Evolutionary conservation across 2,797 vertebrate genomes (phyloP).

Genomic region (Neoniphon sammara): DNA sequence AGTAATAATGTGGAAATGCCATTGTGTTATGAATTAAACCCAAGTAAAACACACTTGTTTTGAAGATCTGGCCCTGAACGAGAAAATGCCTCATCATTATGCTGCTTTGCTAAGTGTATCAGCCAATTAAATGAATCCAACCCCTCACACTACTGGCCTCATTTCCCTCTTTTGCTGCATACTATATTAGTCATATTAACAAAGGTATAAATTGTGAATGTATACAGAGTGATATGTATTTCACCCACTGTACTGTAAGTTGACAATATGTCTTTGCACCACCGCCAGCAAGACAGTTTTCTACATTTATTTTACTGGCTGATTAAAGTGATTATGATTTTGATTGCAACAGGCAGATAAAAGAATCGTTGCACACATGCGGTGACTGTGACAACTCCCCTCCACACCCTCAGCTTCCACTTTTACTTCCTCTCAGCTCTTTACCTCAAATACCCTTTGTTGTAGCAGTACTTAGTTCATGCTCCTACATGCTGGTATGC

Average conservation of each 20-base stretch:
- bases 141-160: neutral
- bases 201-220: neutral
- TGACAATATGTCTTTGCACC: neutral
- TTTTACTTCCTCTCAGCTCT: constrained; percentile 19
- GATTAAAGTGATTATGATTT: neutral
- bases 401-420: constrained; percentile 3
- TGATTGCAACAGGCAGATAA: no score
- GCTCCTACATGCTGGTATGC: constrained; percentile 10
- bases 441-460: constrained; percentile 18
- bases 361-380: neutral
- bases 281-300: neutral
- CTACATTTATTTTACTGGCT: constrained; percentile 17
- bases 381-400: constrained; percentile 11
- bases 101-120: constrained; percentile 11
- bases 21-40: constrained; percentile 33
- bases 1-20: constrained; percentile 23
- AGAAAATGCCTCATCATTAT: neutral
- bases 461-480: constrained; percentile 12
- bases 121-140: constrained; percentile 6
- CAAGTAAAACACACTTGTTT: constrained; percentile 48
- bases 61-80: constrained; percentile 20
- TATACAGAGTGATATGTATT: no score
- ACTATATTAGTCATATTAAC: neutral
- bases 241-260: no score
- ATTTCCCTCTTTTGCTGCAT: neutral